Conservation (phyloP, 2,888 invertebrate genomes). For the Mylabris sibirica region DNA sequence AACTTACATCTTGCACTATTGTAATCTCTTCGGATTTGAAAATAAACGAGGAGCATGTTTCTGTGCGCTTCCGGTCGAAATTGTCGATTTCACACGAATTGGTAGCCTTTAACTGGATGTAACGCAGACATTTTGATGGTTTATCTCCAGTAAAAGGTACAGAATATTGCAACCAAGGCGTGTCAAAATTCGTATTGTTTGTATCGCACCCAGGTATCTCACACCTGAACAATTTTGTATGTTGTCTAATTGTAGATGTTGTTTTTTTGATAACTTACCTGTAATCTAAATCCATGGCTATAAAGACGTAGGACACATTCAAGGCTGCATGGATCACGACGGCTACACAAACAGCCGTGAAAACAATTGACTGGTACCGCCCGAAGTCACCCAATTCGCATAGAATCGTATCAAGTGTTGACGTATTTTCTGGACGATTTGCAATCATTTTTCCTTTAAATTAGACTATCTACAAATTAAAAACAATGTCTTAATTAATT, state of each 20-base stretch:
- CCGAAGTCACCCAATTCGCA: conserved; percentile 71
- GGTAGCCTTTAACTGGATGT: conserved; percentile 31
- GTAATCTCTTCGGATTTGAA: conserved; percentile 47
- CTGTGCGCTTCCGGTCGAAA: conserved; percentile 40
- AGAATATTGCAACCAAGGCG: conserved; percentile 54
- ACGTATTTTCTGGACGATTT: background rate
- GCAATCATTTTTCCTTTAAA: background rate
- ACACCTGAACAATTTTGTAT: conserved; percentile 46
- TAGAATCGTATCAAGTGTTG: conserved; percentile 64
- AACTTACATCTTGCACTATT: conserved; percentile 52
- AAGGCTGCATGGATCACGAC: conserved; percentile 70
- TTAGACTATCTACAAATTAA: background rate
- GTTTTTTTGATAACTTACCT: conserved; percentile 63
- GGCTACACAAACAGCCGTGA: conserved; percentile 69
- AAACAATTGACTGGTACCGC: conserved; percentile 69
- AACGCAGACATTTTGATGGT: conserved; percentile 49
- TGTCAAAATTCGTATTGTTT: conserved; percentile 41
- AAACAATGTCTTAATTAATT: no score
- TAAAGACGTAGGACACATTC: conserved; percentile 74
- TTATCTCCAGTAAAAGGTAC: conserved; percentile 50
- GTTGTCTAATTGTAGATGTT: background rate
- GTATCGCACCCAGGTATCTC: conserved; percentile 55
- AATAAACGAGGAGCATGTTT: conserved; percentile 47
- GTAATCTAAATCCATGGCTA: conserved; percentile 72
- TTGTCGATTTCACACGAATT: conserved; percentile 36